Percentiles rank a stretch among this genome's conserved stretches.
Evolutionary conservation across 2,797 vertebrate species (phyloP).

Genomic region (Amblyopsis hoosieri): DNA sequence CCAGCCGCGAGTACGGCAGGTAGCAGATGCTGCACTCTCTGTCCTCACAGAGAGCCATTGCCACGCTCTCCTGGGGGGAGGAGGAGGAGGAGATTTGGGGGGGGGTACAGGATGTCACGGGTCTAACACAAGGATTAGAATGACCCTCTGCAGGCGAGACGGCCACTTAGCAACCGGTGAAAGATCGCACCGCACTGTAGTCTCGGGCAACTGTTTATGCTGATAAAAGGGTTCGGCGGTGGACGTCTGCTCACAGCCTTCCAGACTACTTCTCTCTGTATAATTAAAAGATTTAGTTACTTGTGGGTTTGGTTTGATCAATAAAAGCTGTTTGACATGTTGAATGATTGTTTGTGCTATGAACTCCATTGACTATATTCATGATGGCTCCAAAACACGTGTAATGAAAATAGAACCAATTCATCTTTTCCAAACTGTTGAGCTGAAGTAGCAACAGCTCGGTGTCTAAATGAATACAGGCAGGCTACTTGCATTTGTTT

Average conservation of each 20-base stretch:
- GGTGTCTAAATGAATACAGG: too few relatives aligned
- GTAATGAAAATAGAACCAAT: too few relatives aligned
- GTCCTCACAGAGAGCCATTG: constrained; percentile 75
- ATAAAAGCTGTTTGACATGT: neutral
- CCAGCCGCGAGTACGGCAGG: constrained; percentile 60
- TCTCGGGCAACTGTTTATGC: neutral
- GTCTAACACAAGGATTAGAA: neutral
- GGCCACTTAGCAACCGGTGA: neutral
- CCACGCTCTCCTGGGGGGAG: neutral
- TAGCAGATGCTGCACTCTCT: constrained; percentile 78
- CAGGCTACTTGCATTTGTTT: too few relatives aligned
- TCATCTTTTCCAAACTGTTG: too few relatives aligned
- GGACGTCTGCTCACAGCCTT: constrained; percentile 8
- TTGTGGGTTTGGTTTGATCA: neutral
- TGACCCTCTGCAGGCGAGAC: neutral
- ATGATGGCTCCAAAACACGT: too few relatives aligned
- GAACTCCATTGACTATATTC: neutral
- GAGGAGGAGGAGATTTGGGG: too few relatives aligned
- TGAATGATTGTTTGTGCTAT: neutral
- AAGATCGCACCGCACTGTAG: neutral
- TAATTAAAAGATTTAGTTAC: neutral
- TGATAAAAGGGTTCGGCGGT: neutral
- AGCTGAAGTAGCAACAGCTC: too few relatives aligned
- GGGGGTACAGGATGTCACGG: neutral
- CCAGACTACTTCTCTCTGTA: constrained; percentile 19